Percentiles rank a stretch among this genome's conserved stretches.
Evolutionary conservation across 1,140 invertebrate genomes (phyloP).

Genomic region (Chymomyza costata): DNA sequence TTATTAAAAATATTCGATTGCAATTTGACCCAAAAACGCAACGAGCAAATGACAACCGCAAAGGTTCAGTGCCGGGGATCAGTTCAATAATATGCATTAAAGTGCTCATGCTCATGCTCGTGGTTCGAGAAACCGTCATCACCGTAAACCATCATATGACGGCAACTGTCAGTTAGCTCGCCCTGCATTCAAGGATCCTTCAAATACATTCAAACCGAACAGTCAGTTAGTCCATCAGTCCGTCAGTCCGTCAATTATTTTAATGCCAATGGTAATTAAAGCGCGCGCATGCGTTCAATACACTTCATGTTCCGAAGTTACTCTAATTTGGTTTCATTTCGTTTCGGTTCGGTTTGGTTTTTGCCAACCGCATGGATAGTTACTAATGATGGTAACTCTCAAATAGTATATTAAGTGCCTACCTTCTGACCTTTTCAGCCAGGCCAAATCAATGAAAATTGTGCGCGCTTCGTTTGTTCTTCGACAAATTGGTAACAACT

Average conservation of each 20-base stretch:
- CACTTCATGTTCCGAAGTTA: too few relatives aligned
- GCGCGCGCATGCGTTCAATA: conserved; percentile 52
- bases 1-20: conserved; percentile 72
- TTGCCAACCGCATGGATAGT: too few relatives aligned
- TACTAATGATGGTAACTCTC: too few relatives aligned
- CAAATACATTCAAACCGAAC: neutral
- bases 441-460: conserved; percentile 61
- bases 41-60: conserved; percentile 38
- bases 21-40: conserved; percentile 52
- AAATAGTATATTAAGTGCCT: too few relatives aligned
- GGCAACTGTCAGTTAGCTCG: too few relatives aligned
- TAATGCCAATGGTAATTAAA: conserved; percentile 48
- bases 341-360: too few relatives aligned
- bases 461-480: too few relatives aligned
- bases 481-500: conserved; percentile 46
- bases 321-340: too few relatives aligned
- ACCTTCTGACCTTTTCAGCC: too few relatives aligned
- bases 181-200: neutral
- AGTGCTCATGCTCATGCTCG: conserved; percentile 23
- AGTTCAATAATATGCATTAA: conserved; percentile 73
- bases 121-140: conserved; percentile 58
- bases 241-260: conserved; percentile 34
- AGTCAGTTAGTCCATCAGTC: neutral
- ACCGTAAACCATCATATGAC: conserved; percentile 3
- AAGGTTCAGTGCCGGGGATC: conserved; percentile 30